Evolutionary conservation across 2,888 invertebrate genomes (phyloP).

Genomic region (Troides aeacus): DNA sequence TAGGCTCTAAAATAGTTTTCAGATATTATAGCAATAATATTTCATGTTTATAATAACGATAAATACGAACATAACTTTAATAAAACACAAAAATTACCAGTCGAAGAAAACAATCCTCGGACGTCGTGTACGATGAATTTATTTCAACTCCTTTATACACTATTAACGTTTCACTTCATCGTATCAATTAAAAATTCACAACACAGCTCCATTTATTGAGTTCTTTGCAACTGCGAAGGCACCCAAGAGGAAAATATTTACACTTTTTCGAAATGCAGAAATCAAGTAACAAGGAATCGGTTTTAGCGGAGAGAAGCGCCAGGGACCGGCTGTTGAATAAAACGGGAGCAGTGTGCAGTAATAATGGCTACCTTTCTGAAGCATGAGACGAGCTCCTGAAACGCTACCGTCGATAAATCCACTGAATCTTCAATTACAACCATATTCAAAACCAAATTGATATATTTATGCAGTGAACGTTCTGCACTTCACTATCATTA

Average conservation of each 20-base stretch:
- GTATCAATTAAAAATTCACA: conserved; percentile 62
- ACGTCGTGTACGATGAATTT: neutral
- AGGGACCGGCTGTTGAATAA: conserved; percentile 70
- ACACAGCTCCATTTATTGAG: conserved; percentile 62
- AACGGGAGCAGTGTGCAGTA: conserved; percentile 59
- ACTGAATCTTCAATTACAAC: conserved; percentile 28
- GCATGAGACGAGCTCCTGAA: conserved; percentile 57
- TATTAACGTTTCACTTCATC: conserved; percentile 14
- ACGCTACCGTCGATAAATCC: conserved; percentile 40
- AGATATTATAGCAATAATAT: too few relatives aligned
- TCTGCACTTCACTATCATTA: too few relatives aligned
- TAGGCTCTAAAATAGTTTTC: too few relatives aligned
- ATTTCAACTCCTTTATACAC: neutral
- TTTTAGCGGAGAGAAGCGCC: conserved; percentile 73
- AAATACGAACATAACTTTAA: too few relatives aligned
- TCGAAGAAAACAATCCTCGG: neutral
- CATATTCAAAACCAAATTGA: too few relatives aligned
- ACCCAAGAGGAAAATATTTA: conserved; percentile 77
- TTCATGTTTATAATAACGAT: too few relatives aligned
- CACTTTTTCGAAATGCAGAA: conserved; percentile 78
- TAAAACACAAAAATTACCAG: neutral
- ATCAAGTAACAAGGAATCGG: conserved; percentile 79
- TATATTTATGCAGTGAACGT: too few relatives aligned
- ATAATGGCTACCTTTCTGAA: conserved; percentile 68
- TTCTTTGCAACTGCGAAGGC: conserved; percentile 68